A percentile compares a stretch with the other conserved stretches of the same genome.
phyloP scores from a whole-genome alignment of 1,140 invertebrate species.

The Steinernema khuongi region DNA sequence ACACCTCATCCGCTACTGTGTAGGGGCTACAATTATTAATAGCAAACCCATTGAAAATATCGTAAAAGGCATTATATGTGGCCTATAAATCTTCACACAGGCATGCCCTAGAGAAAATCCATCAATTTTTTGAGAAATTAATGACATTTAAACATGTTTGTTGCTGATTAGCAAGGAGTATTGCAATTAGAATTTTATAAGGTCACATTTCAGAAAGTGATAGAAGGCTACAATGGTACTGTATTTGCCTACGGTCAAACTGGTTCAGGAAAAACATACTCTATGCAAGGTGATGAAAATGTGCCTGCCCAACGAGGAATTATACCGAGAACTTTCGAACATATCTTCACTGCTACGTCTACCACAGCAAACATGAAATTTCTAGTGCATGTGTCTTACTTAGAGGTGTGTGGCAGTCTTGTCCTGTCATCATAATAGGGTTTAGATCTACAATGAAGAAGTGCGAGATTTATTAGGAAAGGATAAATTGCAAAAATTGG shows the following conservation, averaged over 20 bases:
- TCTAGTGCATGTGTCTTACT: slow-evolving; percentile 79
- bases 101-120: too few relatives aligned
- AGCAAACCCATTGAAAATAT: too few relatives aligned
- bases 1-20: too few relatives aligned
- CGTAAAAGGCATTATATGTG: too few relatives aligned
- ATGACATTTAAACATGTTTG: too few relatives aligned
- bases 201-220: slow-evolving; percentile 65
- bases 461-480: slow-evolving; percentile 76
- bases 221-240: slow-evolving; percentile 65
- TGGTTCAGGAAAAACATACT: slow-evolving; percentile 64
- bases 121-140: too few relatives aligned
- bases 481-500: slow-evolving; percentile 68
- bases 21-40: too few relatives aligned
- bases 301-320: slow-evolving; percentile 68
- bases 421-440: background rate
- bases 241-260: slow-evolving; percentile 66
- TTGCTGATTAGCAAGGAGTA: too few relatives aligned
- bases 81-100: too few relatives aligned
- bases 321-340: slow-evolving; percentile 79
- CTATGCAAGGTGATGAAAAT: slow-evolving; percentile 66
- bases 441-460: slow-evolving; percentile 75
- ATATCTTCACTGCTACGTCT: slow-evolving; percentile 83
- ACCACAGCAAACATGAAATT: slow-evolving; percentile 75
- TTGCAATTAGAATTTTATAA: slow-evolving; percentile 18
- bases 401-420: slow-evolving; percentile 66